Evolutionary conservation across 2,797 vertebrate species (phyloP).

Genomic region (Microctenopoma steveboyesi): DNA sequence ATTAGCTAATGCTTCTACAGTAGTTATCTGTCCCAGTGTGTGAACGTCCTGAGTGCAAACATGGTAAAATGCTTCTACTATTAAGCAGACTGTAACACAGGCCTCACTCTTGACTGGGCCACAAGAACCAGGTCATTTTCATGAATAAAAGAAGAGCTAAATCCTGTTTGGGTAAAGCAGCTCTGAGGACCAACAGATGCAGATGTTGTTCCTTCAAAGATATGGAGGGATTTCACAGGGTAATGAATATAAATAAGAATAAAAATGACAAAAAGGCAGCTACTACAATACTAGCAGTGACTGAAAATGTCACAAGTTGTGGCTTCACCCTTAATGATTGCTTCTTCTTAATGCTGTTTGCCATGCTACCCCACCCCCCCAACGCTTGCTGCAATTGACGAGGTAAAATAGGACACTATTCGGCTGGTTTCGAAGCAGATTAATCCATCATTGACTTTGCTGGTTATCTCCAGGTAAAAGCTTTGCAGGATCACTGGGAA

Average conservation of each 20-base stretch:
- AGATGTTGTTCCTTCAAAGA: conserved; percentile 5
- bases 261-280: background rate
- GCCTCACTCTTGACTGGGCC: background rate
- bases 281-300: background rate
- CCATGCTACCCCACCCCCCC: conserved; percentile 18
- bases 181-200: conserved; percentile 20
- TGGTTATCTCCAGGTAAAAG: conserved; percentile 34
- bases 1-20: background rate
- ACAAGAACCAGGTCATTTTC: conserved; percentile 18
- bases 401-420: conserved; percentile 32
- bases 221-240: background rate
- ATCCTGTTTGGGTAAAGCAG: background rate
- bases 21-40: background rate
- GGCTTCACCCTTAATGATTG: conserved; percentile 38
- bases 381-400: background rate
- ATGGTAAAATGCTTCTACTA: background rate
- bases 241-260: background rate
- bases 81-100: background rate
- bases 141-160: conserved; percentile 23
- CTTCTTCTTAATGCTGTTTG: conserved; percentile 20
- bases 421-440: conserved; percentile 17
- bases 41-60: background rate
- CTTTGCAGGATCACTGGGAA: conserved; percentile 15
- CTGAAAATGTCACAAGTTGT: conserved; percentile 22
- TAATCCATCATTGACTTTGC: conserved; percentile 14